Evolutionary conservation across 2,797 vertebrate genomes (phyloP), one percentile per base, ranked within the genome.

Genomic region (Tragelaphus eurycerus): DNA sequence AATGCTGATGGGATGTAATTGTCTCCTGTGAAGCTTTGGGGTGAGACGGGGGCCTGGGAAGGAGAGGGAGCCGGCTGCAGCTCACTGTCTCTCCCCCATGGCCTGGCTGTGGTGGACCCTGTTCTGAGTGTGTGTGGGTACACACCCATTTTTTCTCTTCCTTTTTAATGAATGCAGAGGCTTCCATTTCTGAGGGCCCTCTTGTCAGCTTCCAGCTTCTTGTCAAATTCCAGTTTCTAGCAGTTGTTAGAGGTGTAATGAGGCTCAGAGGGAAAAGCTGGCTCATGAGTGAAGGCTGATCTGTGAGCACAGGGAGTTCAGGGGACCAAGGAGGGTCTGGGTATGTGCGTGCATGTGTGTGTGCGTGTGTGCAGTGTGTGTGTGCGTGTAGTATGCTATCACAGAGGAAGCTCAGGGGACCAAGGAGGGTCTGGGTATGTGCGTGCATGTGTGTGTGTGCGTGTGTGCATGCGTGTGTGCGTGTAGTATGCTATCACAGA

Each of bases 1-100:
- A 93, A 86, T 93, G 91, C 89, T 55, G 83, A 94, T 71, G n/a
- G 91, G 97, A 87, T 71, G 25, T 86, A 52, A 43, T 86, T 89
- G 86, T 96, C 52, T 90, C 90, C 79, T 43, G 54, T 48, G 93
- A 55, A 62, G 78, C 96, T 94, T 46, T 23, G 60, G 93, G 85
- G 67, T 67, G 96, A 88, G 62, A 15, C 62, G 54, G 64, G 76
- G 92, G 43, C 78, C 57, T 8, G 0, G 12, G 23, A 6, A 14
- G 86, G 29, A 81, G 90, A 62, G 23, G 11, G 15, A 50, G 16
- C 62, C 46, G 88, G 78, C 90, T 43, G 84, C 62, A 0, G 5
- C 15, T n/a, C 6, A 3, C 38, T 55, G 9, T 3, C 48, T 89
- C 27, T 25, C 19, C 29, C 25, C 12, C 60, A 3, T 2, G 8